Evolutionary conservation across 1,140 invertebrate genomes (phyloP).

Genomic region (Schlechtendalia chinensis): DNA sequence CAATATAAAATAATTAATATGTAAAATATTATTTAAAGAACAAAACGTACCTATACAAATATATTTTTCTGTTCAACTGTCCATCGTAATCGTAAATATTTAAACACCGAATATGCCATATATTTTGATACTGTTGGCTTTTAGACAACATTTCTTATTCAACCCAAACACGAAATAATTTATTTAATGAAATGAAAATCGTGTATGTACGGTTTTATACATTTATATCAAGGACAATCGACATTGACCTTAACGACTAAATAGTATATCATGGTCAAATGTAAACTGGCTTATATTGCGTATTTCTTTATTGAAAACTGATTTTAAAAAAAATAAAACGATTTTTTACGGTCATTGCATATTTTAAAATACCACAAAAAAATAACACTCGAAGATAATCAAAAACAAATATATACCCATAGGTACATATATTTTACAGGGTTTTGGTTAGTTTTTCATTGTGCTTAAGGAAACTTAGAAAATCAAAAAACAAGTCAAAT

Average conservation of each 20-base stretch:
- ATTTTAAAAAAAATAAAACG: not conserved
- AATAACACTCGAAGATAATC: too few species aligned
- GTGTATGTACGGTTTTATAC: constrained; percentile 8
- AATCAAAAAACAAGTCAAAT: not conserved
- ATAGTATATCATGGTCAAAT: constrained; percentile 46
- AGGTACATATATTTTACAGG: too few species aligned
- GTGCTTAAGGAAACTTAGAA: not conserved
- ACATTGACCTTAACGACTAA: constrained; percentile 45
- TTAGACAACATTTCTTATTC: not conserved
- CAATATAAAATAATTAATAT: not conserved
- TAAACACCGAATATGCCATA: not conserved
- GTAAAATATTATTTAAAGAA: not conserved
- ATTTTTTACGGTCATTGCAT: not conserved
- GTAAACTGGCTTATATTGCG: constrained; percentile 6
- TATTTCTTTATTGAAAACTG: constrained; percentile 7
- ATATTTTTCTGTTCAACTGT: not conserved
- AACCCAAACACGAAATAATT: not conserved
- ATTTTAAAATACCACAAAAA: not conserved
- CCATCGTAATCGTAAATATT: not conserved
- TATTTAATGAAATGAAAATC: constrained; percentile 1
- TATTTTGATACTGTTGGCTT: not conserved
- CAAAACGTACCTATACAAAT: not conserved
- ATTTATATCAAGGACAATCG: constrained; percentile 46
- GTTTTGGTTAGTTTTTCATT: too few species aligned
- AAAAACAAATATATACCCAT: too few species aligned